Base-by-base conservation (phyloP, 2,888 invertebrate genomes). In the Drosophila mimetica region DNA sequence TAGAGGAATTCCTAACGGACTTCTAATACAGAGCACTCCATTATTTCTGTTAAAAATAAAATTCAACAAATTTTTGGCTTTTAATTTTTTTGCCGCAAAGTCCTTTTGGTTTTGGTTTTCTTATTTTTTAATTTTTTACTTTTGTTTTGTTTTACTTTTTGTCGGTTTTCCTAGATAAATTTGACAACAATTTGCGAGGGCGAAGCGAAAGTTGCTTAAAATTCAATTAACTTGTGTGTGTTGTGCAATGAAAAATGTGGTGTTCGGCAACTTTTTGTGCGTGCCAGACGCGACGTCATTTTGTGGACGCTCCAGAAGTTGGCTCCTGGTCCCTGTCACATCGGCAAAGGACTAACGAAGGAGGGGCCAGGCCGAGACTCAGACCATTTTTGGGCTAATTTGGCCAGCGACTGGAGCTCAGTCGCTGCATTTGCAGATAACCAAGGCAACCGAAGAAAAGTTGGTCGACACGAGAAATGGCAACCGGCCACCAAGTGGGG, bases 141-240 rank as follows among this genome's bases (percentile, higher is more conserved):
- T 53, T 67, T 48, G 6, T 34, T 71, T 39, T 48, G n/a, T 20
- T 50, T 28, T 67, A 46, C 30, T 72, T 51, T 42, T 36, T 37
- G 28, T 30, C 46, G 37, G 28, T 30, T 46, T 58, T 58, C 65
- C 83, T 73, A 63, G 64, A 86, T 74, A 86, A 79, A 83, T 77
- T 77, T 75, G 34, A 41, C 51, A 83, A 75, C 75, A 66, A 75
- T 83, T 86, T 83, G 50, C 34, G 63, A 48, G 65, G 70, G 37
- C 50, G 58, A 61, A 63, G 66, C 44, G 57, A 86, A 83, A 83
- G 78, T 80, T 79, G 78, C 81, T 77, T 75, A 71, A 88, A 83
- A 88, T 83, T 88, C 79, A 83, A 83, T 83, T 83, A 86, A 84
- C 77, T 72, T 80, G 81, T 83, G 48, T 82, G 77, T 65, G 64